Percentiles rank a stretch among this genome's conserved stretches.
phyloP scores from a whole-genome alignment of 2,797 vertebrate genomes.

The Eutrigla gurnardus region DNA sequence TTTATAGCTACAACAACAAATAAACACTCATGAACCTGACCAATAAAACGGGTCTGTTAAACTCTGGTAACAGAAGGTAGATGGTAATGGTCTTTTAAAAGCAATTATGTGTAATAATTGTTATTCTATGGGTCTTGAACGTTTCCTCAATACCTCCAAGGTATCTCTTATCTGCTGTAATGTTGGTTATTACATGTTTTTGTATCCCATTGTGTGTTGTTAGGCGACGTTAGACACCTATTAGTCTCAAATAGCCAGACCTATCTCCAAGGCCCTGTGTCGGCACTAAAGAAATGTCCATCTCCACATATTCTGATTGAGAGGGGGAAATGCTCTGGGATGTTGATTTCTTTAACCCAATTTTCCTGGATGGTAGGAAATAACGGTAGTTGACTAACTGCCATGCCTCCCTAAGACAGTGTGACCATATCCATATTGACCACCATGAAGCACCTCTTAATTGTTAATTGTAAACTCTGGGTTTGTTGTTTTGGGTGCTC shows the following conservation, averaged over 20 bases:
- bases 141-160: neutral
- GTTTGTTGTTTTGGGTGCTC: neutral
- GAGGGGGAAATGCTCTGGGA: too few relatives aligned
- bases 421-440: neutral
- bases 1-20: constrained; percentile 1
- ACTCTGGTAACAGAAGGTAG: neutral
- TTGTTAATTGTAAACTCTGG: neutral
- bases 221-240: too few relatives aligned
- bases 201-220: too few relatives aligned
- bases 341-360: too few relatives aligned
- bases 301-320: neutral
- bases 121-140: neutral
- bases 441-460: neutral
- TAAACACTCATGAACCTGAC: neutral
- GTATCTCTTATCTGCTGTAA: neutral
- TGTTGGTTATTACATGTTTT: neutral
- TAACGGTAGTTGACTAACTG: too few relatives aligned
- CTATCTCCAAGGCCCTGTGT: neutral
- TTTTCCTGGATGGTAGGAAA: too few relatives aligned
- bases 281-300: neutral
- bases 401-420: too few relatives aligned
- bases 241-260: too few relatives aligned
- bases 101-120: neutral
- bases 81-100: neutral
- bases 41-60: neutral